Percentiles rank a stretch among this genome's conserved stretches.
Evolutionary conservation across 2,888 invertebrate genomes (phyloP).

Genomic region (Dyspetes luteomarginatus): DNA sequence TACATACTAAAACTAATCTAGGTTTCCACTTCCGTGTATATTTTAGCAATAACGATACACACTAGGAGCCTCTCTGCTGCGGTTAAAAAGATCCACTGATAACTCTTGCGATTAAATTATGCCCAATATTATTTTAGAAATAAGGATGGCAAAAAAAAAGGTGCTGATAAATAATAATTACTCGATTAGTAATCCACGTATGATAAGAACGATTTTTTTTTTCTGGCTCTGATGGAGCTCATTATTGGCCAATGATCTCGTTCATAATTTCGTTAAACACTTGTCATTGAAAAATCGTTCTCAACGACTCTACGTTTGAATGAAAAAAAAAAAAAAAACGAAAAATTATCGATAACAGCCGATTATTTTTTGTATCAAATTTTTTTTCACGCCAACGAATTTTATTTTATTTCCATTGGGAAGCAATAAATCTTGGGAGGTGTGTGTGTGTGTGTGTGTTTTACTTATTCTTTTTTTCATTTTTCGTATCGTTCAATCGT

Average conservation of each 20-base stretch:
- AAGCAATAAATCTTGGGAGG: slow-evolving; percentile 49
- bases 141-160: not conserved
- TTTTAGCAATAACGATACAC: slow-evolving; percentile 62
- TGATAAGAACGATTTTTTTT: slow-evolving; percentile 34
- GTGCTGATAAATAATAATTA: slow-evolving; percentile 41
- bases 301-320: slow-evolving; percentile 19
- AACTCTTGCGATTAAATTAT: slow-evolving; percentile 37
- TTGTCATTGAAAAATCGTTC: slow-evolving; percentile 43
- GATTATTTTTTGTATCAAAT: slow-evolving; percentile 30
- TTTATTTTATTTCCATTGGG: slow-evolving; percentile 45
- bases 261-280: slow-evolving; percentile 50
- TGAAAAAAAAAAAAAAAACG: too few relatives aligned
- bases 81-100: slow-evolving; percentile 57
- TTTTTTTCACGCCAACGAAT: not conserved
- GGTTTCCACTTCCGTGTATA: slow-evolving; percentile 63
- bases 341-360: slow-evolving; percentile 39
- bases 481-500: slow-evolving; percentile 50
- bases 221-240: not conserved
- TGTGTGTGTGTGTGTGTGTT: slow-evolving; percentile 15
- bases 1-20: slow-evolving; percentile 66
- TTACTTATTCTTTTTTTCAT: slow-evolving; percentile 5
- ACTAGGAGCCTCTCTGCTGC: slow-evolving; percentile 63
- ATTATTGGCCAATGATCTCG: slow-evolving; percentile 30
- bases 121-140: not conserved
- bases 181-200: slow-evolving; percentile 50